A percentile compares a stretch with the other conserved stretches of the same genome.
Evolutionary conservation across 2,888 invertebrate species (phyloP).

Genomic region (Nineta flava): DNA sequence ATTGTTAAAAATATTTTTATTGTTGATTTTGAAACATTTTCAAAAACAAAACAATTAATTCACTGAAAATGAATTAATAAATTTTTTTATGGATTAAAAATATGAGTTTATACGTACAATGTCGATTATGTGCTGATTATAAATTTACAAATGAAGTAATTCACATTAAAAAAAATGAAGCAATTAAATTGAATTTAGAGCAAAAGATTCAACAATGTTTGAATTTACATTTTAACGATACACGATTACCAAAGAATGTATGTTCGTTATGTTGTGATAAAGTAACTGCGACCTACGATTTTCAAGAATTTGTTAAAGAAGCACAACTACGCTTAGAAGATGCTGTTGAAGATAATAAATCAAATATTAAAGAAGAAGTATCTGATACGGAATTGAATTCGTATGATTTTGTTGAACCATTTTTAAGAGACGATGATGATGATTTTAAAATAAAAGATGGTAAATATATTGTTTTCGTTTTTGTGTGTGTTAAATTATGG

Average conservation of each 20-base stretch:
- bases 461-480: not conserved
- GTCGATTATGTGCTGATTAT: slow-evolving; percentile 26
- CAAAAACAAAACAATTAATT: no score
- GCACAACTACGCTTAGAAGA: slow-evolving; percentile 22
- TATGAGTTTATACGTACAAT: slow-evolving; percentile 13
- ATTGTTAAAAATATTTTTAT: no score
- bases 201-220: slow-evolving; percentile 24
- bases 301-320: slow-evolving; percentile 23
- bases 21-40: no score
- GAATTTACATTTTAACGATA: slow-evolving; percentile 22
- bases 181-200: slow-evolving; percentile 16
- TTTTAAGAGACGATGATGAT: not conserved
- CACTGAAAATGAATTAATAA: no score
- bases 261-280: slow-evolving; percentile 24
- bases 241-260: slow-evolving; percentile 22
- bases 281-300: slow-evolving; percentile 24
- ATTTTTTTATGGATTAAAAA: no score
- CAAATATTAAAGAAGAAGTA: not conserved
- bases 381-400: not conserved
- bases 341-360: not conserved
- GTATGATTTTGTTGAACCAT: not conserved
- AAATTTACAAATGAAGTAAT: slow-evolving; percentile 18
- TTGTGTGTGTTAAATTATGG: no score
- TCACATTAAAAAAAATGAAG: slow-evolving; percentile 19
- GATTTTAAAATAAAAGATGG: not conserved